phyloP scores from a whole-genome alignment of 1,140 invertebrate genomes.

The Tetranychus urticae region DNA sequence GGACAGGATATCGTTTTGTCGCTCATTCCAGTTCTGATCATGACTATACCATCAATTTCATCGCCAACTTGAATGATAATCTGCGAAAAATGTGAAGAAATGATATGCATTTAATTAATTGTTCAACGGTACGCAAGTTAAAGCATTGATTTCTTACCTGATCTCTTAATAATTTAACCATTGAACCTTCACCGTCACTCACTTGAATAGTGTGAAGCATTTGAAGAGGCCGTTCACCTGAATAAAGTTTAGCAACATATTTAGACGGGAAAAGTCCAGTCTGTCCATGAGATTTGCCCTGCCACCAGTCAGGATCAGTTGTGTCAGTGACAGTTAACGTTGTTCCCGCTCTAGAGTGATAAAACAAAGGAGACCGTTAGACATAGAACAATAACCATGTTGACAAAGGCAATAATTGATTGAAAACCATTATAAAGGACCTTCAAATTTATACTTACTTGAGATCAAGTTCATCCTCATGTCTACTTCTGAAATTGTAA shows the following conservation, averaged over 20 bases:
- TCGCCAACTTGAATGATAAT: slow-evolving; percentile 50
- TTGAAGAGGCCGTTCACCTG: slow-evolving; percentile 65
- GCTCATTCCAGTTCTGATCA: slow-evolving; percentile 66
- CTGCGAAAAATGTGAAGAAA: slow-evolving; percentile 17
- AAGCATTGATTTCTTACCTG: slow-evolving; percentile 26
- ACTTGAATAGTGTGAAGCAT: slow-evolving; percentile 44
- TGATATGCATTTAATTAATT: background rate
- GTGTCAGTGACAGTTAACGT: slow-evolving; percentile 84
- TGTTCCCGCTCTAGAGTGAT: slow-evolving; percentile 48
- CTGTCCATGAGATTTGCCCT: slow-evolving; percentile 65
- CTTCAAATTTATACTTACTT: slow-evolving; percentile 31
- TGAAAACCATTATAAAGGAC: too few species aligned
- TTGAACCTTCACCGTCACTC: slow-evolving; percentile 30
- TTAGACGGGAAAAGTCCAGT: slow-evolving; percentile 84
- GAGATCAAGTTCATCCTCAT: slow-evolving; percentile 74
- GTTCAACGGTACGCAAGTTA: slow-evolving; percentile 4
- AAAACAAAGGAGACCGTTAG: background rate
- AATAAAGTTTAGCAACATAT: slow-evolving; percentile 66
- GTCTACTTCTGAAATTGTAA: slow-evolving; percentile 80
- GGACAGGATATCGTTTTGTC: slow-evolving; percentile 41
- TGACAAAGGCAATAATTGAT: too few species aligned
- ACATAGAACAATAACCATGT: background rate
- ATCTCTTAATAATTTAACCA: slow-evolving; percentile 34
- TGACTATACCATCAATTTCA: slow-evolving; percentile 69
- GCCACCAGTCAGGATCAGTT: slow-evolving; percentile 84